Base-by-base conservation (phyloP, 2,113 vertebrate genomes). In the Ciconia maguari region DNA sequence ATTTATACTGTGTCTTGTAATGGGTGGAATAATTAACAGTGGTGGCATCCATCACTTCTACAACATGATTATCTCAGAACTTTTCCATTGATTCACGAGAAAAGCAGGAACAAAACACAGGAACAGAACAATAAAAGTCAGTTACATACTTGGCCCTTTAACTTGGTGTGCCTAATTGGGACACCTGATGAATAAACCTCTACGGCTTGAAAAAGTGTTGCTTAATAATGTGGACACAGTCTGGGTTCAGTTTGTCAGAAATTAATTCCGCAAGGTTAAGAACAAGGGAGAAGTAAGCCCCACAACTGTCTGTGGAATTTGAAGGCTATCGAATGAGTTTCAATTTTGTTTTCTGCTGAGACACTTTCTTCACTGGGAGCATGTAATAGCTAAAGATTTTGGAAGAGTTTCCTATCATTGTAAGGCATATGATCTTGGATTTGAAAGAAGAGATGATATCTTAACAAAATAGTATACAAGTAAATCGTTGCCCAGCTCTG, bases 1-100 rank as follows among this genome's bases (percentile, higher is more conserved):
- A 98, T 98, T 98, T 98, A 98, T 98, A 95, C 96, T 93, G 61
- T 65, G 88, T 82, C 94, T 96, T 91, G 93, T 98, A 98, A 98
- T 97, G 96, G 97, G 93, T 92, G 92, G 94, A 97, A 98, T 98
- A 98, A 98, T 98, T 98, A 98, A 96, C 96, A 96, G 91, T 79
- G 68, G 85, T 97, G 96, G 97, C 97, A 98, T 98, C 97, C 97
- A 97, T 98, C 97, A 98, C 96, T 95, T 97, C 90, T 96, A 71
- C 92, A 97, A 94, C 95, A 94, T 95, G 94, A 94, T 95, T 95
- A 94, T 96, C 94, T 96, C 83, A 87, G 93, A 95, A 96, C 78
- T 93, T 93, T 72, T 87, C 90, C 80, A 82, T 7, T 94, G 72
- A 91, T 64, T 87, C 76, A 82, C 32, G 87, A 91, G 85, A 94